phyloP scores from a whole-genome alignment of 2,888 invertebrate genomes.

The Quadroppia sp. region DNA sequence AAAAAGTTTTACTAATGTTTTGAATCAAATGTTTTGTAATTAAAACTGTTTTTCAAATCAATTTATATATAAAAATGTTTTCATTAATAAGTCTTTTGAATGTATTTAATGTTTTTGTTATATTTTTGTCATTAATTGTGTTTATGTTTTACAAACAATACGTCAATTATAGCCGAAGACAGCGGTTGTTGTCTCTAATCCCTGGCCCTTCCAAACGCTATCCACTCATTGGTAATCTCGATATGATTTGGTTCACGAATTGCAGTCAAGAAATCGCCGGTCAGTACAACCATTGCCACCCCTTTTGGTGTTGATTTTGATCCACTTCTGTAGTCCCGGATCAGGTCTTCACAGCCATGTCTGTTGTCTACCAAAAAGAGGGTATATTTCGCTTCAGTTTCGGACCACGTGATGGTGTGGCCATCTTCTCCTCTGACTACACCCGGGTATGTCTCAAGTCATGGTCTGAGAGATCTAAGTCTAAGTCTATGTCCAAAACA shows the following conservation, averaged over 20 bases:
- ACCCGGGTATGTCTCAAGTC: no score
- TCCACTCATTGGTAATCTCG: conserved; percentile 6
- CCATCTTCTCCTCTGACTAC: no score
- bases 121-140: no score
- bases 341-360: neutral
- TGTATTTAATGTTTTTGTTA: no score
- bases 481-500: neutral
- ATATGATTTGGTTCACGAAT: neutral
- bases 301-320: no score
- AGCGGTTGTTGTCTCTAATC: neutral
- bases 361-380: neutral
- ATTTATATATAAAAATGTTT: no score
- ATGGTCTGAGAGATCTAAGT: neutral
- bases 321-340: neutral
- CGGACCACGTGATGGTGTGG: neutral
- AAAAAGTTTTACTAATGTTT: no score
- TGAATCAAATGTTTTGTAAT: no score
- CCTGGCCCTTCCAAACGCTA: neutral
- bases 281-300: neutral
- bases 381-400: neutral
- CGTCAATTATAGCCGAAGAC: no score
- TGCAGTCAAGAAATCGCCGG: neutral
- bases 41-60: no score
- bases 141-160: no score
- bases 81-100: no score